Percentiles rank a stretch among this genome's conserved stretches.
Evolutionary conservation across 37 sponge, comb jelly and placozoan genomes (phyloP).

Genomic region (Hexactinellida sp.): DNA sequence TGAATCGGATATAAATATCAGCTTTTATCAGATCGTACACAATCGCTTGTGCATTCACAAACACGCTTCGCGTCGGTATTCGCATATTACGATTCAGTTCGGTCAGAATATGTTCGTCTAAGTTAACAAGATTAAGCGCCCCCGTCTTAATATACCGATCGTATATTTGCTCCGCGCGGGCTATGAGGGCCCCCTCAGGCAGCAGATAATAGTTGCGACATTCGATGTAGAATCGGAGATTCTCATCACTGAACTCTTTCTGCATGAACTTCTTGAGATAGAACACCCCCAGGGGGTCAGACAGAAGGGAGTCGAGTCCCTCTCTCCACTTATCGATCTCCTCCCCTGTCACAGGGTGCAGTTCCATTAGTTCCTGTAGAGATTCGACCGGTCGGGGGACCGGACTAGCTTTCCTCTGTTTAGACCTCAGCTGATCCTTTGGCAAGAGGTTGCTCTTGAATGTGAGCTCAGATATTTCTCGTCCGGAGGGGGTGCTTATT

Average conservation of each 20-base stretch:
- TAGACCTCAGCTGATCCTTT: neutral
- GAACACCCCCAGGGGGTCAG: neutral
- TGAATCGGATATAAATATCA: neutral
- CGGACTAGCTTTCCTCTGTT: neutral
- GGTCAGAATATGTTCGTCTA: neutral
- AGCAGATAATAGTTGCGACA: neutral
- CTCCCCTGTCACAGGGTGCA: neutral
- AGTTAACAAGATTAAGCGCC: neutral
- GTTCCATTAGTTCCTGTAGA: neutral
- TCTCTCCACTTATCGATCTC: neutral
- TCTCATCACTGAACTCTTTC: slow-evolving; percentile 11
- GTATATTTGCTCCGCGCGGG: neutral
- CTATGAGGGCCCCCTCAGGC: neutral
- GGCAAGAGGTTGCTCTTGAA: neutral
- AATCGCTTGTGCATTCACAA: neutral
- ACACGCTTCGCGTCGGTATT: neutral
- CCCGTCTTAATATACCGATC: neutral
- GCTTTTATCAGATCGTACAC: neutral
- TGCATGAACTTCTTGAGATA: neutral
- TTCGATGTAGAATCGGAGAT: neutral
- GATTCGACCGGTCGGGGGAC: neutral
- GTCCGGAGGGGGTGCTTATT: neutral
- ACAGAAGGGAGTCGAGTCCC: neutral
- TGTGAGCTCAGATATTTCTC: neutral
- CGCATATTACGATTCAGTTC: neutral